Evolutionary conservation across 2,113 vertebrate species (phyloP), one percentile per base, ranked within the genome.

Genomic region (Leptosomus discolor): DNA sequence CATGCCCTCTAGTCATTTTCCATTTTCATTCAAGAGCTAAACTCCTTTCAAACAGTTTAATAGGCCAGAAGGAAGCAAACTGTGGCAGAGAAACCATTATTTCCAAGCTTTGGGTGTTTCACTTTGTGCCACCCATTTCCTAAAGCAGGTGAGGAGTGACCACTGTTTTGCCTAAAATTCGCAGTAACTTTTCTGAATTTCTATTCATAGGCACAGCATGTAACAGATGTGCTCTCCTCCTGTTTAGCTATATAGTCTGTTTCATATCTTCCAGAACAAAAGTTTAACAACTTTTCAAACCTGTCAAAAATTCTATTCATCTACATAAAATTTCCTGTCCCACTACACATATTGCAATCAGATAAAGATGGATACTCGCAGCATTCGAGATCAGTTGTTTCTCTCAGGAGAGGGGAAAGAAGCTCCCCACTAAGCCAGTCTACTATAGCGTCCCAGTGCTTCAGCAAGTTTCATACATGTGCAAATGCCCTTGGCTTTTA

Each of bases 191-290:
- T 5, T 18, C 15, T 53, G 50, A 70, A 45, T 51, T 69, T 70
- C 34, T 60, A 5, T 53, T 90, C 17, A 36, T 3, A 46, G 18
- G 30, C 7, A 1, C 32, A 80, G n/a, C 20, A 83, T 0, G 0
- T 51, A 87, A 81, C 37, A 84, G 56, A 78, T 46, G 19, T 41
- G 19, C 1, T 68, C 22, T 71, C 39, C 32, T 45, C 58, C 27
- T 39, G 56, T 65, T 48, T 73, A 39, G 22, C 53, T 90, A 76
- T 60, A 50, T 21, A 54, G 29, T 32, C 30, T 16, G 5, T 51
- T 93, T 63, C 5, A 5, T 51, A 48, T 45, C 39, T 79, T 73
- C 11, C 36, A 82, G 63, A 94, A 89, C 5, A 76, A 92, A 88
- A 60, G n/a, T 16, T 20, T 24, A 87, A 37, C 3, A 4, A 76